A percentile compares a stretch with the other conserved stretches of the same genome.
phyloP scores from a whole-genome alignment of 2,888 invertebrate species.

The Malthinus flaveolus region DNA sequence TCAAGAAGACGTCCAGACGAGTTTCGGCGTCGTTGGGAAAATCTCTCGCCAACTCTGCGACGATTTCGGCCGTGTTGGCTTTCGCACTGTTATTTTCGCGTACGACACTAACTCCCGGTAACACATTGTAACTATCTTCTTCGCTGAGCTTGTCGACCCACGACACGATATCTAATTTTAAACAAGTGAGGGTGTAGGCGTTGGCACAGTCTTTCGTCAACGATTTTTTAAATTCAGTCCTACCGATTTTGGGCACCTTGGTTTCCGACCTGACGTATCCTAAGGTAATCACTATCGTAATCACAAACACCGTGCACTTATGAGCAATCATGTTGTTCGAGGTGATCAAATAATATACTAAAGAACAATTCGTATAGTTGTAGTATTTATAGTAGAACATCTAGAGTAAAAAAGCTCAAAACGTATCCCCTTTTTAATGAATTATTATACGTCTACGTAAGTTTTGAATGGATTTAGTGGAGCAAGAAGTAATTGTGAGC shows the following conservation, averaged over 20 bases:
- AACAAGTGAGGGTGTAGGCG: conserved; percentile 71
- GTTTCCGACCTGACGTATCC: conserved; percentile 23
- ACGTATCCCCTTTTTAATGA: conserved; percentile 35
- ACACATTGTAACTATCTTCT: conserved; percentile 67
- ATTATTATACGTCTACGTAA: conserved; percentile 38
- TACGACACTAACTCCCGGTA: conserved; percentile 76
- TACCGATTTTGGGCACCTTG: conserved; percentile 34
- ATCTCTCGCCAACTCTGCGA: conserved; percentile 74
- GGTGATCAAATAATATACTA: conserved; percentile 24
- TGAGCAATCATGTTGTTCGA: conserved; percentile 20
- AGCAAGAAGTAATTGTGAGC: conserved; percentile 53
- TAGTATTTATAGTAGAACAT: conserved; percentile 33
- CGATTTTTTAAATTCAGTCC: conserved; percentile 48
- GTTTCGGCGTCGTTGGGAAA: conserved; percentile 77
- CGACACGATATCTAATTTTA: conserved; percentile 77
- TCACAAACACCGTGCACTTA: conserved; percentile 20
- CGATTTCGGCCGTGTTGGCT: conserved; percentile 68
- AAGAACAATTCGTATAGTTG: conserved; percentile 12
- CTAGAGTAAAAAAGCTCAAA: conserved; percentile 34
- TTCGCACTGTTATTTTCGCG: conserved; percentile 60
- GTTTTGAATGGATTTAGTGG: conserved; percentile 50
- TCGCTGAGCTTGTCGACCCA: conserved; percentile 75
- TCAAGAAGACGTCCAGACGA: conserved; percentile 73
- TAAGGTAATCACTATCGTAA: conserved; percentile 26
- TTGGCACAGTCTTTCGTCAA: conserved; percentile 60